These are phyloP conservation scores for Hedya salicella DNA, from an alignment of 2,888 invertebrate genomes.

Conservation along the genomic window DNA sequence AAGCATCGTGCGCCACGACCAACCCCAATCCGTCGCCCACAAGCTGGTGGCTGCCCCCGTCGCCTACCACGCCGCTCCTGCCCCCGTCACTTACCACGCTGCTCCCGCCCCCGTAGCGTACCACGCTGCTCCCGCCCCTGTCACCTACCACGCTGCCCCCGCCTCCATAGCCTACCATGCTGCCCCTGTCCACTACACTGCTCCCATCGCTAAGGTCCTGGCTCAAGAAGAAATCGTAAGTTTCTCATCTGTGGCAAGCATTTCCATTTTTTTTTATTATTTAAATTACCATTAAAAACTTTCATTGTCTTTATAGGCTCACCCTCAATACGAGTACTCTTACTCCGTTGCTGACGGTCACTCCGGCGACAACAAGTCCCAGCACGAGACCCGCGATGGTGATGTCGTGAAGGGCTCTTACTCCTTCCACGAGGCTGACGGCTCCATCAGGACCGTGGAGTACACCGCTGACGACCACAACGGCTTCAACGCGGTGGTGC, in stretches of 20 bases:
- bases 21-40: slow-evolving; percentile 51
- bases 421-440: slow-evolving; percentile 79
- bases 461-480: slow-evolving; percentile 77
- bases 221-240: slow-evolving; percentile 14
- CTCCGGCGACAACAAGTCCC: slow-evolving; percentile 81
- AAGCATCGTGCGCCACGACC: slow-evolving; percentile 53
- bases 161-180: slow-evolving; percentile 48
- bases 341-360: slow-evolving; percentile 82
- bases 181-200: slow-evolving; percentile 49
- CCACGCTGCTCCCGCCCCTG: slow-evolving; percentile 24
- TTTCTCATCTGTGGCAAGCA: background rate
- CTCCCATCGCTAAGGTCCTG: slow-evolving; percentile 47
- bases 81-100: slow-evolving; percentile 40
- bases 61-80: slow-evolving; percentile 46
- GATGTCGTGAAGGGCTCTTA: slow-evolving; percentile 80
- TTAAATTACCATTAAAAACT: background rate
- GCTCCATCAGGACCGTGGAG: slow-evolving; percentile 78
- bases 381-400: slow-evolving; percentile 79
- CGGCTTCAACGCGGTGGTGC: slow-evolving; percentile 70
- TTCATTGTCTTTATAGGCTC: slow-evolving; percentile 50
- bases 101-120: slow-evolving; percentile 52
- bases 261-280: background rate
- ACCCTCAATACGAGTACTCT: slow-evolving; percentile 74
- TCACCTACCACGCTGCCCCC: slow-evolving; percentile 24
- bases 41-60: slow-evolving; percentile 45